A percentile compares a stretch with the other conserved stretches of the same genome.
Evolutionary conservation across 2,888 invertebrate genomes (phyloP).

Genomic region (Napeogenes inachia): DNA sequence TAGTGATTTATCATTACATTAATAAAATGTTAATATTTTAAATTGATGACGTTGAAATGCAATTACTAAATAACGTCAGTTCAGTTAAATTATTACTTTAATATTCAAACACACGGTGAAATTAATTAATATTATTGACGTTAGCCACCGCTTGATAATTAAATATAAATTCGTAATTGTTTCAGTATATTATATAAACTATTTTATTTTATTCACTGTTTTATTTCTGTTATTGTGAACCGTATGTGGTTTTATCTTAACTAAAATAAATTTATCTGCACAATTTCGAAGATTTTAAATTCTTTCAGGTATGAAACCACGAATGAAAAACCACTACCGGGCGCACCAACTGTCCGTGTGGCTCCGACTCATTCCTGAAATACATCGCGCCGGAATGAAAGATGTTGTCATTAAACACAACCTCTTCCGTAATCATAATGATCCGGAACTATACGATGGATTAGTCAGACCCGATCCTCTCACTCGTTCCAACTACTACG

Average conservation of each 20-base stretch:
- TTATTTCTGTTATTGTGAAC: too few species aligned
- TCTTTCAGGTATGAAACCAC: constrained; percentile 90
- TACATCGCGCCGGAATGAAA: constrained; percentile 92
- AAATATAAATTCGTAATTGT: background rate
- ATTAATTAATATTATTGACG: constrained; percentile 26
- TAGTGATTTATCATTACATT: constrained; percentile 1
- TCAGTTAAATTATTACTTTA: constrained; percentile 21
- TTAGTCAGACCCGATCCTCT: constrained; percentile 90
- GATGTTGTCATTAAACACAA: constrained; percentile 93
- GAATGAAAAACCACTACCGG: constrained; percentile 95
- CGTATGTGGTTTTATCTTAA: too few species aligned
- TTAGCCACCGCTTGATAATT: constrained; percentile 14
- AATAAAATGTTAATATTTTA: constrained; percentile 18
- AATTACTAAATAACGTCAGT: constrained; percentile 25
- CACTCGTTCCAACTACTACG: constrained; percentile 80
- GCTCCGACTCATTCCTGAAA: constrained; percentile 94
- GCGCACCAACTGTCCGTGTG: constrained; percentile 98
- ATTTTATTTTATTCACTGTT: too few species aligned
- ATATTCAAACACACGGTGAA: constrained; percentile 25
- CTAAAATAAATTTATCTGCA: too few species aligned
- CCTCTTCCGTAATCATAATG: constrained; percentile 93
- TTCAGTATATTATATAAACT: background rate
- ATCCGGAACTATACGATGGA: constrained; percentile 92
- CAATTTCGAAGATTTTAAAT: background rate
- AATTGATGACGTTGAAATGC: constrained; percentile 20